A percentile compares a stretch with the other conserved stretches of the same genome.
These are phyloP conservation scores for Lucifuga dentata DNA, from an alignment of 2,113 vertebrate species.

Conservation along the genomic window DNA sequence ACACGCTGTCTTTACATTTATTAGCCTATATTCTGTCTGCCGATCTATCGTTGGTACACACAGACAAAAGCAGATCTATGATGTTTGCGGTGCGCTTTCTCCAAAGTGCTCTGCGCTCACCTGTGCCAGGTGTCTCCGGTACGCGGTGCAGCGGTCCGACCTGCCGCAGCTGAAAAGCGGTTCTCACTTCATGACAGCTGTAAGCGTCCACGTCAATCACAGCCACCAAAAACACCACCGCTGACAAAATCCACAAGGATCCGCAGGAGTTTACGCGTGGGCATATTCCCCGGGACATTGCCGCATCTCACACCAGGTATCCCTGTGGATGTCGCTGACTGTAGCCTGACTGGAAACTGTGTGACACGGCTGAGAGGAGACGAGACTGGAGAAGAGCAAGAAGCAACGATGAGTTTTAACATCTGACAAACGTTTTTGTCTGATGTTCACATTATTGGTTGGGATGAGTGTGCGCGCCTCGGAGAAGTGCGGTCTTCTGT, in stretches of 20 bases:
- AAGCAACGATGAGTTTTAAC: slow-evolving; percentile 52
- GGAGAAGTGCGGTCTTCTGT: slow-evolving; percentile 52
- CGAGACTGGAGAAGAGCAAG: slow-evolving; percentile 31
- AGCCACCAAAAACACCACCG: slow-evolving; percentile 69
- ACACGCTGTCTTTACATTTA: too few species aligned
- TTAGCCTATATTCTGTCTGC: too few species aligned
- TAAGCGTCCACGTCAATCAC: slow-evolving; percentile 76
- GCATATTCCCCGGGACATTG: slow-evolving; percentile 82
- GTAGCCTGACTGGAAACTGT: slow-evolving; percentile 44
- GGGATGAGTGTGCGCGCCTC: slow-evolving; percentile 57
- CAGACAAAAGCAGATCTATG: too few species aligned
- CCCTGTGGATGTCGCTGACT: slow-evolving; percentile 50
- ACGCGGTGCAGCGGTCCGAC: slow-evolving; percentile 89
- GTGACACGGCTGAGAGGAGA: slow-evolving; percentile 31
- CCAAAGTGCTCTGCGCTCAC: slow-evolving; percentile 77
- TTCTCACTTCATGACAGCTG: slow-evolving; percentile 92
- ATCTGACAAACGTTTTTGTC: slow-evolving; percentile 62
- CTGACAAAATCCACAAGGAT: slow-evolving; percentile 72
- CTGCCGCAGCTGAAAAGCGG: slow-evolving; percentile 90
- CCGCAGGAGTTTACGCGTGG: slow-evolving; percentile 78
- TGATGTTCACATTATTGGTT: slow-evolving; percentile 76
- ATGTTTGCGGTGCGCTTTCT: not conserved
- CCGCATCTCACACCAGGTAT: slow-evolving; percentile 81
- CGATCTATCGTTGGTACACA: too few species aligned
- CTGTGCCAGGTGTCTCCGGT: slow-evolving; percentile 89